phyloP scores from a whole-genome alignment of 37 sponge, comb jelly and placozoan species.

The Beroe ovata region DNA sequence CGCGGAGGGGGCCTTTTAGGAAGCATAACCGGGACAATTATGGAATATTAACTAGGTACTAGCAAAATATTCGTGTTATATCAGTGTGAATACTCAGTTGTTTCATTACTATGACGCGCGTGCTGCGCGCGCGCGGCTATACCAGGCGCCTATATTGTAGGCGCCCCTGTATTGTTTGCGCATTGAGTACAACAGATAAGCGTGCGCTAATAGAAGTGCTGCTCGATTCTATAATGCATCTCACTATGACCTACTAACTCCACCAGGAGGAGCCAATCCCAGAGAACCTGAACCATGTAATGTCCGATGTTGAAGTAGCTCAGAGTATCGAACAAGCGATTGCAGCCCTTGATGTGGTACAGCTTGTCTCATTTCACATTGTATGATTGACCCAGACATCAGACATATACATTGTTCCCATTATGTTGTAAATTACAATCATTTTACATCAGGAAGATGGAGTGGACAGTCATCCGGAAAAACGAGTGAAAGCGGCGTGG shows the following conservation, averaged over 20 bases:
- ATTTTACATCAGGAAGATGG: slow-evolving; percentile 1
- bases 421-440: background rate
- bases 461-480: slow-evolving; percentile 77
- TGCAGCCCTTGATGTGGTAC: slow-evolving; percentile 72
- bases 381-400: too few relatives aligned
- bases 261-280: slow-evolving; percentile 70
- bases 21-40: slow-evolving; percentile 28
- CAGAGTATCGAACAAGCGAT: slow-evolving; percentile 88
- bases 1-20: slow-evolving; percentile 15
- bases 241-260: slow-evolving; percentile 11
- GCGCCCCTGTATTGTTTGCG: too few relatives aligned
- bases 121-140: background rate
- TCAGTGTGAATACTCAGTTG: background rate
- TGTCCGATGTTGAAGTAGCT: slow-evolving; percentile 67
- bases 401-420: background rate
- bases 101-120: background rate
- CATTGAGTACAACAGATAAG: too few relatives aligned
- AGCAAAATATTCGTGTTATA: slow-evolving; percentile 23
- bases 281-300: slow-evolving; percentile 86
- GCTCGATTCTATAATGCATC: background rate
- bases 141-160: too few relatives aligned
- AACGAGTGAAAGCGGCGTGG: slow-evolving; percentile 83
- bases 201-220: too few relatives aligned
- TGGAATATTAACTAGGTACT: background rate
- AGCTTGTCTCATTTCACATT: too few relatives aligned